Evolutionary conservation across 2,113 vertebrate species (phyloP), one percentile per base, ranked within the genome.

Genomic region (Pangasianodon gigas): DNA sequence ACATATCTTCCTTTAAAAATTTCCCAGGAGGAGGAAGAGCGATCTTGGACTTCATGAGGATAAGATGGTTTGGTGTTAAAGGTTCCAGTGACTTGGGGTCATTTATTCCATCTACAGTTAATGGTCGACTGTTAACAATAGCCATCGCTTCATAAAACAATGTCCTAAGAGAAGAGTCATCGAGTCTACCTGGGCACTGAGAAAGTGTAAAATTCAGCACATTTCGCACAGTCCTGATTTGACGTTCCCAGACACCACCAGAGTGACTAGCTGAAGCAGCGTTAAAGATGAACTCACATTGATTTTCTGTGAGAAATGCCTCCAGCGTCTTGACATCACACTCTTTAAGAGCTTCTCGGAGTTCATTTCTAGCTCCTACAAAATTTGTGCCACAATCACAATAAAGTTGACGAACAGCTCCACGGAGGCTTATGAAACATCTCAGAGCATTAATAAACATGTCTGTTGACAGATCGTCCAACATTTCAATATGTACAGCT

Each of bases 131-230:
- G 58, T 91, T 92, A 7, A 89, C 82, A n/a, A 92, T 88, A 26
- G 81, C 90, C 88, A 87, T 92, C 0, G 85, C 91, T 84, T 92
- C 90, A 62, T 91, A 89, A 37, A 92, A 87, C 8, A 91, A 56
- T 14, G 87, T 92, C 71, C 85, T 89, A 46, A 90, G 82, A 14
- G 89, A 90, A 24, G 89, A 37, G 14, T 90, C 89, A 83, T 90
- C 84, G 11, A 90, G 85, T 71, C 90, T 84, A 5, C 67, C 65
- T 79, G 54, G 19, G n/a, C 29, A 87, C n/a, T 65, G 88, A 37
- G 62, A 26, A 19, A 89, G 3, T 0, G 85, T 87, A 24, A 29
- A 37, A 19, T 58, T 89, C 18, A 91, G 32, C 51, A 89, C 90
- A 56, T 81, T 86, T 16, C 62, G 0, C 32, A 89, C 26, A 2